phyloP scores from a whole-genome alignment of 2,797 vertebrate species.

The Eleutherodactylus coqui region DNA sequence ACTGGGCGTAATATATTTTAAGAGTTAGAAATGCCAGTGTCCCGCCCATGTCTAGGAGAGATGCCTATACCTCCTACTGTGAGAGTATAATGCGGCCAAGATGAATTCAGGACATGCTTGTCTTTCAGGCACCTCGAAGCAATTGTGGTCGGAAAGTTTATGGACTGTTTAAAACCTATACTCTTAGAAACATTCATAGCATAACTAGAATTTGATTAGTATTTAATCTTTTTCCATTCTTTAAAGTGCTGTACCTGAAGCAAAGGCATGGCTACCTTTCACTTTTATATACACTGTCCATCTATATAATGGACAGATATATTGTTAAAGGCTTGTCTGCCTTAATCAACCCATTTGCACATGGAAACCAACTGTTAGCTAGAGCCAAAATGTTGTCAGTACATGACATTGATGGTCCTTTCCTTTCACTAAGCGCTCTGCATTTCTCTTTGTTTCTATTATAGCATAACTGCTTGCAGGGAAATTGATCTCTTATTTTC shows the following conservation, averaged over 20 bases:
- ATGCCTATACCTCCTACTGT: conserved; percentile 56
- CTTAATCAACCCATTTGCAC: no score
- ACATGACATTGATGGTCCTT: no score
- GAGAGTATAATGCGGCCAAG: conserved; percentile 42
- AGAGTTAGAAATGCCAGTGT: conserved; percentile 66
- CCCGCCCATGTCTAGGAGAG: conserved; percentile 60
- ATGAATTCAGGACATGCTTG: conserved; percentile 42
- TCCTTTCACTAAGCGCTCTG: no score
- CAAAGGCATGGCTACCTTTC: not conserved
- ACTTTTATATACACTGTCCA: not conserved
- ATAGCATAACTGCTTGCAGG: no score
- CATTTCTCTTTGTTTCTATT: no score
- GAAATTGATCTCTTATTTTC: no score
- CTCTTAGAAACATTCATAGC: conserved; percentile 29
- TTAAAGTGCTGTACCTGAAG: not conserved
- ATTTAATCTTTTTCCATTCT: conserved; percentile 37
- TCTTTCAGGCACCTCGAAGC: conserved; percentile 39
- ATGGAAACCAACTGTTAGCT: no score
- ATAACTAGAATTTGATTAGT: not conserved
- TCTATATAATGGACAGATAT: no score
- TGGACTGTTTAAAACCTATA: conserved; percentile 23
- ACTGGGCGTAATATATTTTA: conserved; percentile 67
- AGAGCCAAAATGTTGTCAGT: no score
- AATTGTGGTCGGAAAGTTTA: conserved; percentile 50
- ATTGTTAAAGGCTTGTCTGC: no score